A percentile compares a stretch with the other conserved stretches of the same genome.
These are phyloP conservation scores for Actias luna DNA, from an alignment of 2,888 invertebrate species.

Conservation along the genomic window DNA sequence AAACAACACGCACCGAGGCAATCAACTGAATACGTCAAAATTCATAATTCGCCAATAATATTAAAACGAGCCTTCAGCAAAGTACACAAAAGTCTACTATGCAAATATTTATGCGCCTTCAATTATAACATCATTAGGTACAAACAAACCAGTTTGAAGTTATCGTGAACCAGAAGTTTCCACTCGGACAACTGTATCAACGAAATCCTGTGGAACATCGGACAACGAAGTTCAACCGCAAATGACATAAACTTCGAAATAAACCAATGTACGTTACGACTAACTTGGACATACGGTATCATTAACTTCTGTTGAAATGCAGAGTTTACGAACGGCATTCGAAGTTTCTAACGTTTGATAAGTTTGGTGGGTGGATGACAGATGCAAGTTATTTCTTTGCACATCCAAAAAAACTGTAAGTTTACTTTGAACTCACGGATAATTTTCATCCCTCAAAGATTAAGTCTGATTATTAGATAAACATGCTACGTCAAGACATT, in stretches of 20 bases:
- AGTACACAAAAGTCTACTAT: too few relatives aligned
- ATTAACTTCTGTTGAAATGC: background rate
- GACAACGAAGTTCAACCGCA: slow-evolving; percentile 13
- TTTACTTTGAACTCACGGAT: too few relatives aligned
- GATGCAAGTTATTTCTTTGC: background rate
- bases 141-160: slow-evolving; percentile 2
- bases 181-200: slow-evolving; percentile 19
- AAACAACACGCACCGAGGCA: too few relatives aligned
- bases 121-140: background rate
- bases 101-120: background rate
- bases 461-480: too few relatives aligned
- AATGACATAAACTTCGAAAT: slow-evolving; percentile 24
- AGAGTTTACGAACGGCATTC: background rate
- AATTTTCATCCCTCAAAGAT: too few relatives aligned
- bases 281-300: background rate
- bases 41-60: too few relatives aligned
- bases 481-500: too few relatives aligned
- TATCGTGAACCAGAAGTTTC: slow-evolving; percentile 8
- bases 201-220: slow-evolving; percentile 18
- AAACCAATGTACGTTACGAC: slow-evolving; percentile 20
- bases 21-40: too few relatives aligned
- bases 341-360: background rate
- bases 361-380: background rate
- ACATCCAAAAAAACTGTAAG: background rate
- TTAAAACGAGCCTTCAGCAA: too few relatives aligned